Evolutionary conservation across 2,113 vertebrate species (phyloP), one percentile per base, ranked within the genome.

Genomic region (Nipponia nippon): DNA sequence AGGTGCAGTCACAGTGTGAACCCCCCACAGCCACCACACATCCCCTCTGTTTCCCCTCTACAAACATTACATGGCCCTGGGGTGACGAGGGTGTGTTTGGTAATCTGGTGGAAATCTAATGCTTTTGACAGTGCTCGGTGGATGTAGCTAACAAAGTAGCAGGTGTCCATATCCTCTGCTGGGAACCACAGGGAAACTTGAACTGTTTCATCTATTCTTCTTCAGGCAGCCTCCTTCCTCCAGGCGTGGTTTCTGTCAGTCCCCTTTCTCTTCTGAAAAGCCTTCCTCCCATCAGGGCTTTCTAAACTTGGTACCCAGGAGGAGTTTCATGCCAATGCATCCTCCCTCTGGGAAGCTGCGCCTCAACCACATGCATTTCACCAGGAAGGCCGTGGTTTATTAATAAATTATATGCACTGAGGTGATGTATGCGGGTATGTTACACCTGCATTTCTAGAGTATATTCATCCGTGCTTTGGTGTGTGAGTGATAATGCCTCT

Each of bases 11-110:
- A 29, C 15, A 10, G 6, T 25, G 10, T 47, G 22, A 52, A 3
- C 10, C 36, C 4, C 19, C 11, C 5, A 3, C 6, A 15, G 21
- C 40, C 0, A 0, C 22, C 23, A n/a, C 19, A 25, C 0, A 0
- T 83, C 10, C 14, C 15, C 11, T 75, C 63, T 32, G 9, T 66
- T 77, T 66, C 46, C 20, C 6, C 6, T 70, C 30, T 47, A 38
- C 16, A 59, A 59, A 22, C 16, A 6, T 50, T 73, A 18, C 1
- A 0, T 66, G 32, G 9, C 22, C 3, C 16, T 50, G 27, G 8
- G 10, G 6, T 46, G 42, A 25, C 29, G 0, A 1, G 11, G 16
- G 3, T 42, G 9, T 19, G 6, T 30, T 80, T 38, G 32, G 19
- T 49, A 23, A 66, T 44, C 63, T 0, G 1, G 4, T 42, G 18